These are phyloP conservation scores for Chlorodrepanis virens DNA, from an alignment of 2,113 vertebrate genomes.

Conservation along the genomic window DNA sequence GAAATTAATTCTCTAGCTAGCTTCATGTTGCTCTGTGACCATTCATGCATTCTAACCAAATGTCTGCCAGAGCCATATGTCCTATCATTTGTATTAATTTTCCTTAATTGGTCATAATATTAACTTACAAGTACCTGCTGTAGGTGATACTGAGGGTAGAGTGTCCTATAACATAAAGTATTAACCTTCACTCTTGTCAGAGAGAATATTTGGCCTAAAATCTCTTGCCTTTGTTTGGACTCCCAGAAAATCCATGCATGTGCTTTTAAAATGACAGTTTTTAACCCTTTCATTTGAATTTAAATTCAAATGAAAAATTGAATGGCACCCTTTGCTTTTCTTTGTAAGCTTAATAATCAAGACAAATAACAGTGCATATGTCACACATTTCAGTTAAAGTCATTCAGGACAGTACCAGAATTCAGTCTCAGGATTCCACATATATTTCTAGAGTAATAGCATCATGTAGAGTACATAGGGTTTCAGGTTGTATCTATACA, in stretches of 20 bases:
- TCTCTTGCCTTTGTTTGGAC: not conserved
- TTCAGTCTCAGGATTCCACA: not conserved
- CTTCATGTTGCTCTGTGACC: not conserved
- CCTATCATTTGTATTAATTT: slow-evolving; percentile 4
- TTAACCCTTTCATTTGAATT: not conserved
- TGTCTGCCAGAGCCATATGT: not conserved
- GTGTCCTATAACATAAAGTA: not conserved
- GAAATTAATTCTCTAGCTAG: not conserved
- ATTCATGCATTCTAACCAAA: not conserved
- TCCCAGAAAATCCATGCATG: not conserved
- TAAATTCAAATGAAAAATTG: not conserved
- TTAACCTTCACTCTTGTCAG: not conserved
- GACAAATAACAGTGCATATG: not conserved
- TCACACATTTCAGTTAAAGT: not conserved
- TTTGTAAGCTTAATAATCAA: not conserved
- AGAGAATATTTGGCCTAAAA: not conserved
- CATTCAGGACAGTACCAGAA: not conserved
- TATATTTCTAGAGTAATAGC: not conserved
- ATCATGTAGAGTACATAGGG: not conserved
- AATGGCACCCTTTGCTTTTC: not conserved
- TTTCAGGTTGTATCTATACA: not conserved
- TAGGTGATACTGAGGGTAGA: not conserved
- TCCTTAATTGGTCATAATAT: slow-evolving; percentile 24
- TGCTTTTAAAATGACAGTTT: not conserved
- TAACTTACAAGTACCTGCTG: slow-evolving; percentile 9